Evolutionary conservation across 2,113 vertebrate genomes (phyloP).

Genomic region (Muntiacus muntjak): DNA sequence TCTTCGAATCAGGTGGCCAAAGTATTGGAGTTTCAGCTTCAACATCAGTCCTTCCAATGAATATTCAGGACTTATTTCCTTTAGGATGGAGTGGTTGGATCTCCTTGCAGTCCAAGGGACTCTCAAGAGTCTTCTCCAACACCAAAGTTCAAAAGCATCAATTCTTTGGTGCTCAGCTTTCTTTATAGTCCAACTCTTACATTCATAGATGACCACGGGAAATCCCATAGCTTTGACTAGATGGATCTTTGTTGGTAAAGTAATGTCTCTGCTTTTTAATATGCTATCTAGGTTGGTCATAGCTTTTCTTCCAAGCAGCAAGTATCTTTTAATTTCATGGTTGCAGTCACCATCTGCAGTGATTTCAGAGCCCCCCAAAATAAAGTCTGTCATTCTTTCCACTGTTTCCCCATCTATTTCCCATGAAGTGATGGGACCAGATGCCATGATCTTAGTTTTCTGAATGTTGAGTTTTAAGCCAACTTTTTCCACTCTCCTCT

Average conservation of each 20-base stretch:
- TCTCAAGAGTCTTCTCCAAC: neutral
- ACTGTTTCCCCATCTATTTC: neutral
- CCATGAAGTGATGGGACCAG: neutral
- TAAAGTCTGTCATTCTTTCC: neutral
- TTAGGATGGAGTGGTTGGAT: neutral
- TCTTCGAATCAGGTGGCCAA: neutral
- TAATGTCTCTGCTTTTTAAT: neutral
- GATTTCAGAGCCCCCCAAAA: neutral
- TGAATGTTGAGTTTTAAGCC: neutral
- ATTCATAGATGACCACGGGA: neutral
- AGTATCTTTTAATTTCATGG: neutral
- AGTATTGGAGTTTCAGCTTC: neutral
- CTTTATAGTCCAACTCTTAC: neutral
- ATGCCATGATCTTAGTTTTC: neutral
- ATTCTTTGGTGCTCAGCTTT: rapidly evolving
- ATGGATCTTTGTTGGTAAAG: neutral
- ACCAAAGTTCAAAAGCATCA: neutral
- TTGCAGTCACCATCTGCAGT: neutral
- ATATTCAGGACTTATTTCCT: neutral
- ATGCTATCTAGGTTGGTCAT: neutral
- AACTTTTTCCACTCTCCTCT: neutral
- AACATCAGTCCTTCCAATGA: neutral
- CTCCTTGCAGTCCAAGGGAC: neutral
- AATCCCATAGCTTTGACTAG: neutral
- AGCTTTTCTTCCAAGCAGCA: neutral